Conservation (phyloP, 2,888 invertebrate species). For the Lepetodrilus schrolli region DNA sequence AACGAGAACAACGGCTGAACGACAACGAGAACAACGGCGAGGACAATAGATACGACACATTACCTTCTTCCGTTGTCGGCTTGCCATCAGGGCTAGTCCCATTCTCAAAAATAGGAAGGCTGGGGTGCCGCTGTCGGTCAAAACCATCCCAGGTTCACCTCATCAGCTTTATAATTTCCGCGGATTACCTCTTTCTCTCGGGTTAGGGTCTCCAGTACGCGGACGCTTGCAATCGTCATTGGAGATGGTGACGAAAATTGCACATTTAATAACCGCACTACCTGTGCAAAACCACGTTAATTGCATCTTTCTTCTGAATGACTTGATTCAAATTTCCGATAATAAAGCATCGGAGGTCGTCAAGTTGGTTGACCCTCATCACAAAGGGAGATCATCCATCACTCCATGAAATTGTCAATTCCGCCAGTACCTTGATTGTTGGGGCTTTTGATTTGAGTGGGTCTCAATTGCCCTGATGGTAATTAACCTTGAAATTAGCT, state of each 20-base stretch:
- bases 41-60: not conserved
- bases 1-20: not conserved
- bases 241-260: not conserved
- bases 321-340: not conserved
- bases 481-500: conserved; percentile 6
- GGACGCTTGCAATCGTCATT: not conserved
- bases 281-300: not conserved
- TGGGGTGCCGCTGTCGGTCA: not conserved
- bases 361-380: not conserved
- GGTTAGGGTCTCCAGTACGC: too few species aligned
- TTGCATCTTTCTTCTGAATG: not conserved
- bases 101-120: not conserved
- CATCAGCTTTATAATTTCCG: not conserved
- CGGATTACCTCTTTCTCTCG: too few species aligned
- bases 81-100: not conserved
- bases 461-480: not conserved
- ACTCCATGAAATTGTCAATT: conserved; percentile 13
- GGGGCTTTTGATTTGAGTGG: not conserved
- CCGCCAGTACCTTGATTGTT: not conserved
- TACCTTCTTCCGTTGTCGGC: not conserved
- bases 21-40: not conserved
- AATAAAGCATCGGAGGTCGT: not conserved
- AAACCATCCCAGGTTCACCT: not conserved
- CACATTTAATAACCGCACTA: not conserved
- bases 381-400: conserved; percentile 22